Base-by-base conservation (phyloP, 1,140 invertebrate genomes). In the Hyles vespertilio region DNA sequence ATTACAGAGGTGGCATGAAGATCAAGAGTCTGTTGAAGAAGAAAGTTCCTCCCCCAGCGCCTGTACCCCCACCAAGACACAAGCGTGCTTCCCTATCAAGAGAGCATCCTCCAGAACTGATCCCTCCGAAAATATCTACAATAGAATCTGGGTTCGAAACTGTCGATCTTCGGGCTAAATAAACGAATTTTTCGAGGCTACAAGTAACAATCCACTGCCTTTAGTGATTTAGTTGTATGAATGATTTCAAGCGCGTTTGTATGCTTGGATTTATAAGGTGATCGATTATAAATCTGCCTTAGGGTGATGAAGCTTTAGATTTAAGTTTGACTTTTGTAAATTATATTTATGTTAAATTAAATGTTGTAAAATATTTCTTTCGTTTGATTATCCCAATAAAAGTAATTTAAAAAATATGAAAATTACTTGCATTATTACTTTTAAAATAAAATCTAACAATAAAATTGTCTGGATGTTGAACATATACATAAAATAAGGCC, bases 1-100 rank as follows among this genome's bases (percentile, higher is more conserved):
- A 89, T 58, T 90, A 90, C 68, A 79, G 84, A 67, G 87, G 89
- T 36, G 87, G 86, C 32, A 81, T 88, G 73, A 80, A 73, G 43
- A 89, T 90, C 59, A 90, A 90, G 78, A 83, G 63, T 52, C 61
- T 90, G 4, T 56, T 89, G 6, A 87, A 81, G 63, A 79, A 75
- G 2, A 81, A 84, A 49, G 65, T 74, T 0, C 65, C 79, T 1
- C 61, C 74, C 2, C 74, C 80, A 1, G 78, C 77, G 0, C 81
- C 82, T 5, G 77, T 86, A 0, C 84, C 87, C 3, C 83, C 84
- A 3, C 83, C 84, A 1, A 70, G 84, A 56, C 83, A 87, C 52
- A 85, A 84, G 55, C 77, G 79, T 52, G 48, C 71, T 5, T 85
- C 85, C 5, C 63, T 87, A 0, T 84, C 81, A 2, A 77, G 78